A percentile compares a stretch with the other conserved stretches of the same genome.
These are phyloP conservation scores for Aix galericulata DNA, from an alignment of 2,113 vertebrate genomes.

Conservation along the genomic window DNA sequence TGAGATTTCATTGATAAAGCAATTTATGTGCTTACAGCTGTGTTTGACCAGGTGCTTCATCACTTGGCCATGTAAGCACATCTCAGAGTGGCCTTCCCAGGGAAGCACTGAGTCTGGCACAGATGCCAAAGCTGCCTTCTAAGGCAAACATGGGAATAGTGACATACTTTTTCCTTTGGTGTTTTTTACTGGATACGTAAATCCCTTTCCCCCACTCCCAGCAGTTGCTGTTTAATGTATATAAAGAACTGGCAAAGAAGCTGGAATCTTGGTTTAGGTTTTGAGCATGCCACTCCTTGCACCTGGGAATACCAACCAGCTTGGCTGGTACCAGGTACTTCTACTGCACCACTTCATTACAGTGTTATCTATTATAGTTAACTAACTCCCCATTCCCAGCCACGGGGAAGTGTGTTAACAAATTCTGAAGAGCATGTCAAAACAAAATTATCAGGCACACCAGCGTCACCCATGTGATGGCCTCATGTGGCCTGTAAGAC, in stretches of 20 bases:
- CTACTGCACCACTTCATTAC: not conserved
- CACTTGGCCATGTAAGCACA: not conserved
- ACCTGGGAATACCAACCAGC: not conserved
- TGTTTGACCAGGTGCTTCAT: not conserved
- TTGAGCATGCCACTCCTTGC: not conserved
- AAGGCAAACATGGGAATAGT: not conserved
- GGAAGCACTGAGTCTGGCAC: not conserved
- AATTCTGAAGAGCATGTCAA: not conserved
- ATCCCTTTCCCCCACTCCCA: not conserved
- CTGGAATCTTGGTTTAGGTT: not conserved
- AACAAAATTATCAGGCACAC: not conserved
- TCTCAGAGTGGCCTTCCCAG: not conserved
- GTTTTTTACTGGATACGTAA: not conserved
- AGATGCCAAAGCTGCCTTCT: not conserved
- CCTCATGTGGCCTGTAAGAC: not conserved
- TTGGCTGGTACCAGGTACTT: not conserved
- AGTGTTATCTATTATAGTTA: not conserved
- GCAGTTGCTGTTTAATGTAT: not conserved
- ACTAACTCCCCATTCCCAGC: not conserved
- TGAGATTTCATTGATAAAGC: not conserved
- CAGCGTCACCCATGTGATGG: not conserved
- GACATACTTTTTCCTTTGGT: not conserved
- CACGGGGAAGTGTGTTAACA: not conserved
- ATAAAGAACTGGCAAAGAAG: not conserved
- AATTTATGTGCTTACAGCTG: not conserved